A percentile compares a stretch with the other conserved stretches of the same genome.
Conservation (phyloP, 2,113 vertebrate species). For the Pseudonaja textilis region DNA sequence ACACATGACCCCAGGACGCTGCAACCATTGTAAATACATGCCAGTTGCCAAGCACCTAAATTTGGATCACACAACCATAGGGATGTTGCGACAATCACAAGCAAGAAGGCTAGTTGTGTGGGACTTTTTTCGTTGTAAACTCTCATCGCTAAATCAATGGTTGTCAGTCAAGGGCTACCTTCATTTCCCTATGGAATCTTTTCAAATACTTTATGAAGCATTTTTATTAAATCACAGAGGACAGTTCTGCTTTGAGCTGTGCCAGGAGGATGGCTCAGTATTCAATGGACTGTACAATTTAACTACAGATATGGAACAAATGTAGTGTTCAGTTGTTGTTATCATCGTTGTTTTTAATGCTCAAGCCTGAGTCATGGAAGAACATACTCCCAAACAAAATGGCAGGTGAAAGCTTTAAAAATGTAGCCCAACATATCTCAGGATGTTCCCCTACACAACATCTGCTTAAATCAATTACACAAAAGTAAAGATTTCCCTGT, state of each 20-base stretch:
- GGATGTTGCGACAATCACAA: too few species aligned
- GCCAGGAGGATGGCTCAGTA: neutral
- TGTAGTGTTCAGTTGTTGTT: neutral
- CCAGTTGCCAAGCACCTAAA: too few species aligned
- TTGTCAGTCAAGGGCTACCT: too few species aligned
- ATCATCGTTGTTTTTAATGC: neutral
- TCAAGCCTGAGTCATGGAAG: neutral
- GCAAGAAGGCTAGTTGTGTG: too few species aligned
- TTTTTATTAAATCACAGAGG: neutral
- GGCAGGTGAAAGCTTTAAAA: neutral
- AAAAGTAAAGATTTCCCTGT: neutral
- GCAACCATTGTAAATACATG: too few species aligned
- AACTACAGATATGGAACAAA: neutral
- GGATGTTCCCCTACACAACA: neutral
- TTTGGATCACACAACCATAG: too few species aligned
- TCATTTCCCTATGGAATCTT: neutral
- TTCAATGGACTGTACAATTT: too few species aligned
- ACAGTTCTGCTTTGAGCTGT: neutral
- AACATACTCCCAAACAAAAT: neutral
- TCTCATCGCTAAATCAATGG: too few species aligned
- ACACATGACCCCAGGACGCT: too few species aligned
- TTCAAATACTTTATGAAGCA: neutral
- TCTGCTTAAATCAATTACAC: neutral
- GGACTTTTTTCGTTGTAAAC: too few species aligned
- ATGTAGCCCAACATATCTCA: neutral